Evolutionary conservation across 2,888 invertebrate genomes (phyloP), one percentile per base, ranked within the genome.

Genomic region (Drosophila mulleri): DNA sequence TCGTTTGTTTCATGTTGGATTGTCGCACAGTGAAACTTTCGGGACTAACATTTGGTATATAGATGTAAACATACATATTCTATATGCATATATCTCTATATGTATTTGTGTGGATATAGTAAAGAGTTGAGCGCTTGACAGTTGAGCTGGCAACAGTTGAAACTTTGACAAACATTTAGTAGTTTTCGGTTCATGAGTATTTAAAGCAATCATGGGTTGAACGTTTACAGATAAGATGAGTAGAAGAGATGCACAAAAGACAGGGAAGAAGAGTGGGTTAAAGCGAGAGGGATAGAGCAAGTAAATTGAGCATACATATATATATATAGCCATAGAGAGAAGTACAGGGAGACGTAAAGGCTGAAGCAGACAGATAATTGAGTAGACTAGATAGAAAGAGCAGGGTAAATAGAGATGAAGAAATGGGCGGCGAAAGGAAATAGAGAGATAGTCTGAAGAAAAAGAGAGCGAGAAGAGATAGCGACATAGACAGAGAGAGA

Each of bases 21-120:
- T 60, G 23, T 9, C n/a, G 18, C 23, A 37, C 35, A 18, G 18
- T 37, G 2, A 54, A 67, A 67, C 39, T 67, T 61, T 39, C 9
- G 18, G 67, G 48, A 56, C 67, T 56, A 67, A 23, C 47, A 35
- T 35, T 26, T 18, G 44, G 50, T 18, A 18, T 47, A 12, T 16
- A 35, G 6, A 41, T 20, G n/a, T 41, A 47, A 57, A 42, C 26
- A 26, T 23, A 23, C 23, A 23, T 16, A 35, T 3, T 8, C 12
- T 35, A 29, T 29, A 18, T 50, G 44, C 12, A 41, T 61, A 50
- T 52, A 37, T 61, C 32, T 12, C 16, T 37, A 23, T 18, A 12
- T 29, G 41, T 7, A 37, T 29, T 20, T 20, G 11, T n/a, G 5
- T 32, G 16, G 2, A 1, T 1, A 5, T 42, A 20, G 11, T 32